phyloP scores from a whole-genome alignment of 1,140 invertebrate species.

The Magallana gigas region DNA sequence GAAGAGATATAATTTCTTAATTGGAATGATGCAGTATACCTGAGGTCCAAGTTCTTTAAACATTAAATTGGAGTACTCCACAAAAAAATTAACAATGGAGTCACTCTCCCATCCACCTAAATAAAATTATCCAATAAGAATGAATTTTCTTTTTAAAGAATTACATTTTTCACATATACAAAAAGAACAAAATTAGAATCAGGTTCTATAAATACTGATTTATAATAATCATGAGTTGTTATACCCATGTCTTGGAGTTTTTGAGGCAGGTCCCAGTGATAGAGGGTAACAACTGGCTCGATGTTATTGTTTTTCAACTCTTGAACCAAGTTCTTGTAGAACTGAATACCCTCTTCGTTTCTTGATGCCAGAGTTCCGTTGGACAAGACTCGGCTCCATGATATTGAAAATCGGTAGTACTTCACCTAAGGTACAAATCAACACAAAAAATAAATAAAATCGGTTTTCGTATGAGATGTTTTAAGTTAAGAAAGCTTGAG shows the following conservation, averaged over 20 bases:
- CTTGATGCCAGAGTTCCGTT: slow-evolving; percentile 60
- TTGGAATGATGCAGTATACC: slow-evolving; percentile 55
- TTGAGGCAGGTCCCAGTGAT: slow-evolving; percentile 81
- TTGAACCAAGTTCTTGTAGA: slow-evolving; percentile 73
- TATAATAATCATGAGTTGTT: neutral
- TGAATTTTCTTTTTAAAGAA: too few relatives aligned
- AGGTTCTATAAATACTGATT: too few relatives aligned
- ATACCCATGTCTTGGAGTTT: slow-evolving; percentile 70
- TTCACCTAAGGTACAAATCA: slow-evolving; percentile 62
- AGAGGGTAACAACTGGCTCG: slow-evolving; percentile 80
- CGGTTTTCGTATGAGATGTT: neutral
- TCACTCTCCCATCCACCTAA: slow-evolving; percentile 82
- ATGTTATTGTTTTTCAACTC: slow-evolving; percentile 64
- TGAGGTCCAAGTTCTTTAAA: slow-evolving; percentile 76
- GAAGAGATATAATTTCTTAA: too few relatives aligned
- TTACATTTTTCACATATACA: too few relatives aligned
- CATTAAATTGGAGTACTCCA: slow-evolving; percentile 78
- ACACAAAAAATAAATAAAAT: neutral
- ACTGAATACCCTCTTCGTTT: slow-evolving; percentile 71
- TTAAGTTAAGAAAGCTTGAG: neutral
- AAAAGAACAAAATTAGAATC: too few relatives aligned
- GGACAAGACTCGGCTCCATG: slow-evolving; percentile 75
- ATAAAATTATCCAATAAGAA: neutral
- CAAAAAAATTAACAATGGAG: slow-evolving; percentile 80
- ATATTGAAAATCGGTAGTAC: slow-evolving; percentile 76